A percentile compares a stretch with the other conserved stretches of the same genome.
phyloP scores from a whole-genome alignment of 2,113 vertebrate genomes.

The Lophius piscatorius region DNA sequence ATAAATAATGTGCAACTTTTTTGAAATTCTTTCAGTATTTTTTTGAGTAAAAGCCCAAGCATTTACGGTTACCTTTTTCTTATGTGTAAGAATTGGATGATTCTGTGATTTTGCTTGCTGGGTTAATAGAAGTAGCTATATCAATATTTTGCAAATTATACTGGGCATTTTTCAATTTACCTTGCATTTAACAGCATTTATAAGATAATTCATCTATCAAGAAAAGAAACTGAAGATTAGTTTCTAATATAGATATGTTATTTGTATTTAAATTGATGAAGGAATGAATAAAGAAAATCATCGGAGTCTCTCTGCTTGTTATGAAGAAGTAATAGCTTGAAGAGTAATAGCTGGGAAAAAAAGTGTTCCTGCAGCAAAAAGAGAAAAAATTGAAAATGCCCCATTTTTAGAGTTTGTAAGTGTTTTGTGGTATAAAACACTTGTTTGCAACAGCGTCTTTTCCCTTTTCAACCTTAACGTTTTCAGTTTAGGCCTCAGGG shows the following conservation, averaged over 20 bases:
- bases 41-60: neutral
- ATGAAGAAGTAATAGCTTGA: too few species aligned
- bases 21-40: neutral
- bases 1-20: neutral
- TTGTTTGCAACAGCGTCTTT: neutral
- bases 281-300: too few species aligned
- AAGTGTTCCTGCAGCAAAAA: neutral
- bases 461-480: neutral
- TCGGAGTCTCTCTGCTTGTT: too few species aligned
- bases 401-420: neutral
- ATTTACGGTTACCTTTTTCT: neutral
- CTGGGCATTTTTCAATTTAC: too few species aligned
- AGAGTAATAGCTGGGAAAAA: neutral
- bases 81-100: neutral
- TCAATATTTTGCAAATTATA: neutral
- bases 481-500: neutral
- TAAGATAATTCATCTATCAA: neutral
- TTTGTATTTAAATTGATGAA: too few species aligned
- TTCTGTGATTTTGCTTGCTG: neutral
- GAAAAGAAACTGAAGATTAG: neutral
- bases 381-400: neutral
- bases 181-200: neutral
- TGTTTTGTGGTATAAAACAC: neutral
- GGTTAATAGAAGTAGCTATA: too few species aligned
- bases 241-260: neutral